Base-by-base conservation (phyloP, 2,797 vertebrate species). In the Helarctos malayanus region DNA sequence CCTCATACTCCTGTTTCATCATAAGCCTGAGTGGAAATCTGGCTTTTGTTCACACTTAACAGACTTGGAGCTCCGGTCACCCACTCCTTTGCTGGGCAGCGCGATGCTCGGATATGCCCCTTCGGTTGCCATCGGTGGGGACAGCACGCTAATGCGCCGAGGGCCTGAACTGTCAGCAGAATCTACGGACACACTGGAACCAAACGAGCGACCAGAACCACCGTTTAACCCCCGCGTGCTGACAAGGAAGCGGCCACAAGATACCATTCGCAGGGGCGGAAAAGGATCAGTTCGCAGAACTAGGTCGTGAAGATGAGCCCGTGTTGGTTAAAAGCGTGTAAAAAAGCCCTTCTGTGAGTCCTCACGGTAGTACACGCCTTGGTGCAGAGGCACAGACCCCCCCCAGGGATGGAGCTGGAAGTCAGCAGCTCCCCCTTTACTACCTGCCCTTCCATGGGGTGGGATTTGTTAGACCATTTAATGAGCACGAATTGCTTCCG, bases 121-220 rank as follows among this genome's bases (percentile, higher is more conserved):
- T 52, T 41, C 1, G 41, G 18, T 35, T 54, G 38, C 57, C 19
- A 1, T 21, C 9, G 38, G 4, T 41, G 35, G 52, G 61, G 82
- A 75, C 6, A 2, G 13, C 16, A 4, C 25, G 5, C 61, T 3
- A 25, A 32, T 6, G 71, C 4, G 0, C 49, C 1, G 7, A 23
- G 35, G 25, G 7, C 32, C 63, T 56, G 32, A 19, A 32, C 65
- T 19, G 61, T 21, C 47, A 61, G 35, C 52, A 59, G 5, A 32
- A 11, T n/a, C 35, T 35, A 13, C 68, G 13, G 35, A 59, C 16
- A 25, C 38, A 3, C n/a, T 35, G 10, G 12, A 63, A 21, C 54
- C 32, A 25, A 73, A 56, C 2, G 9, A 47, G 25, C 79, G 27
- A 65, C 19, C 9, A 56, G 23, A 52, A 49, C 16, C 56, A 32